Evolutionary conservation across 2,113 vertebrate genomes (phyloP).

Genomic region (Nyctereutes procyonoides): DNA sequence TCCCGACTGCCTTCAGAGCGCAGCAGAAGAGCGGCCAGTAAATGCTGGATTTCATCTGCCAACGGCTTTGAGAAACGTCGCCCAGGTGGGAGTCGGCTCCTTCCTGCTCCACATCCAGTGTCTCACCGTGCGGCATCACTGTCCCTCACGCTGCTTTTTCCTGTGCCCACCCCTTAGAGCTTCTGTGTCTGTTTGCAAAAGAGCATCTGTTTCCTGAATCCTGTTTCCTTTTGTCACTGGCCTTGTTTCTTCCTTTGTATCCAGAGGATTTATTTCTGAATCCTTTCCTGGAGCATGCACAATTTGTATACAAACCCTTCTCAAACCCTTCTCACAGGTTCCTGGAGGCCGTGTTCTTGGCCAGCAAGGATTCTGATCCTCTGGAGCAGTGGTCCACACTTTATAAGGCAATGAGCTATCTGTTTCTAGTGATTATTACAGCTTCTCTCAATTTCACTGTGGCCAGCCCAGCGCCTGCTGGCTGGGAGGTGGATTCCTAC

Average conservation of each 20-base stretch:
- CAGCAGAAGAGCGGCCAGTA: not conserved
- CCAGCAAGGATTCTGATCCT: not conserved
- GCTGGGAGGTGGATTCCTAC: not conserved
- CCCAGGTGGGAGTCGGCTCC: not conserved
- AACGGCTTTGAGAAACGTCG: fast-evolving
- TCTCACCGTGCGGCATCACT: not conserved
- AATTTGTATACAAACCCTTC: not conserved
- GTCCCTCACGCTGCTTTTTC: not conserved
- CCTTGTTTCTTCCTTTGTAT: not conserved
- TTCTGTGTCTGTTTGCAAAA: not conserved
- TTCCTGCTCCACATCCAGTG: fast-evolving
- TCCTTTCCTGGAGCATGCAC: not conserved
- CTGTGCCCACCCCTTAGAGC: not conserved
- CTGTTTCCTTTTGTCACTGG: not conserved
- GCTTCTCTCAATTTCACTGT: not conserved
- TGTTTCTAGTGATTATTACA: fast-evolving
- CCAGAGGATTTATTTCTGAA: not conserved
- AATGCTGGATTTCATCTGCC: not conserved
- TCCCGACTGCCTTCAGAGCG: not conserved
- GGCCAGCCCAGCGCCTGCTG: not conserved
- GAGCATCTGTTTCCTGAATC: not conserved
- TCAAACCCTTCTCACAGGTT: not conserved
- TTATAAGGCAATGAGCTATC: not conserved
- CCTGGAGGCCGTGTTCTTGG: not conserved
- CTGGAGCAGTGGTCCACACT: fast-evolving